Percentiles rank a stretch among this genome's conserved stretches.
These are phyloP conservation scores for Nothura maculosa DNA, from an alignment of 2,797 vertebrate species.

Conservation along the genomic window DNA sequence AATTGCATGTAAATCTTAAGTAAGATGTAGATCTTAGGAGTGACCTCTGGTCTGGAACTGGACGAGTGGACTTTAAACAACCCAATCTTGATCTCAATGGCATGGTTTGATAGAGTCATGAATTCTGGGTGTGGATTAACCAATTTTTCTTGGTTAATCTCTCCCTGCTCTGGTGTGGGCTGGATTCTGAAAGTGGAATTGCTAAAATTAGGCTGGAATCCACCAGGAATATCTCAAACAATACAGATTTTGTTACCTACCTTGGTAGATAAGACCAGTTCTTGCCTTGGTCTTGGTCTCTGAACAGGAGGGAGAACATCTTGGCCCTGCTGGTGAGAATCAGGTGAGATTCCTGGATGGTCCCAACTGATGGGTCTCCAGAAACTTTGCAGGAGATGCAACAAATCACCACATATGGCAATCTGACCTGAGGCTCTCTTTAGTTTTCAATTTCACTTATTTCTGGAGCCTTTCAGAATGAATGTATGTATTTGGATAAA, in stretches of 20 bases:
- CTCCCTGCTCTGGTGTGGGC: not conserved
- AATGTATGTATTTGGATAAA: rapidly evolving
- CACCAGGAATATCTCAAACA: not conserved
- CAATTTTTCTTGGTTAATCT: not conserved
- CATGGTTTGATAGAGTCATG: not conserved
- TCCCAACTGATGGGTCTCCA: not conserved
- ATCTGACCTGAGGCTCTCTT: not conserved
- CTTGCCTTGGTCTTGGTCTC: not conserved
- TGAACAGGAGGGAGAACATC: not conserved
- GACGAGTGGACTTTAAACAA: not conserved
- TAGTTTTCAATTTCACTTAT: not conserved
- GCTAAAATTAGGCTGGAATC: not conserved
- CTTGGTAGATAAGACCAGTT: too few species aligned
- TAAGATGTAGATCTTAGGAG: not conserved
- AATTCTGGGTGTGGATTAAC: not conserved
- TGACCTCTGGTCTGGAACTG: not conserved
- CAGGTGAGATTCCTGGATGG: not conserved
- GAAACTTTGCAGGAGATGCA: not conserved
- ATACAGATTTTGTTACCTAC: not conserved
- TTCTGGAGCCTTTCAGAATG: not conserved
- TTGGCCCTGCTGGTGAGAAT: not conserved
- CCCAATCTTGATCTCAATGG: not conserved
- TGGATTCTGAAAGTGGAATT: not conserved
- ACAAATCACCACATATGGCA: not conserved
- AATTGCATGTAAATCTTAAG: not conserved